Conservation (phyloP, 2,888 invertebrate species). For the Metalampra italica region DNA sequence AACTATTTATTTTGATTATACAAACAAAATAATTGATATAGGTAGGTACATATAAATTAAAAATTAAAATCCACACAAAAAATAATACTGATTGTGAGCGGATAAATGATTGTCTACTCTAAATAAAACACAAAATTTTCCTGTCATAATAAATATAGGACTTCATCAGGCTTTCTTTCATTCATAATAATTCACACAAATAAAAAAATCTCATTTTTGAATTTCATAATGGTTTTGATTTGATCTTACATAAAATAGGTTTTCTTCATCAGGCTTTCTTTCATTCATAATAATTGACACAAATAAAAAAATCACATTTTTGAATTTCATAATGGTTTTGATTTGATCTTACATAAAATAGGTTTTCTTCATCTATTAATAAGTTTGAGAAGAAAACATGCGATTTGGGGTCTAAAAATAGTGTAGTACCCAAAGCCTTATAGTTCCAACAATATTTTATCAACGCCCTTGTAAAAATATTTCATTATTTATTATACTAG, state of each 20-base stretch:
- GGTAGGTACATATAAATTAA: not conserved
- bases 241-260: no score
- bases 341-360: no score
- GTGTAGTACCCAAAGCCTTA: not conserved
- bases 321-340: no score
- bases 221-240: no score
- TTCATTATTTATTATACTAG: not conserved
- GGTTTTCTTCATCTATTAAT: no score
- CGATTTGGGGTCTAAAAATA: no score
- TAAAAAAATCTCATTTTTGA: no score
- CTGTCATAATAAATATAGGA: not conserved
- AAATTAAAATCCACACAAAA: not conserved
- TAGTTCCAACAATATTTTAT: not conserved
- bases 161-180: not conserved
- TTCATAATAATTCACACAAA: no score
- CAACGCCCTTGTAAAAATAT: not conserved
- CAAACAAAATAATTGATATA: not conserved
- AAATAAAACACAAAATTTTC: not conserved
- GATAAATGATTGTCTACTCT: not conserved
- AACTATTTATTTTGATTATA: not conserved
- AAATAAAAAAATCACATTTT: no score
- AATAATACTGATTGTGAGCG: slow-evolving; percentile 11
- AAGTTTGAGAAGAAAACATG: no score
- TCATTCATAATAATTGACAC: no score
- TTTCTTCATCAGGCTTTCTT: no score